phyloP scores from a whole-genome alignment of 1,140 invertebrate genomes.

The Paramacrobiotus metropolitanus region DNA sequence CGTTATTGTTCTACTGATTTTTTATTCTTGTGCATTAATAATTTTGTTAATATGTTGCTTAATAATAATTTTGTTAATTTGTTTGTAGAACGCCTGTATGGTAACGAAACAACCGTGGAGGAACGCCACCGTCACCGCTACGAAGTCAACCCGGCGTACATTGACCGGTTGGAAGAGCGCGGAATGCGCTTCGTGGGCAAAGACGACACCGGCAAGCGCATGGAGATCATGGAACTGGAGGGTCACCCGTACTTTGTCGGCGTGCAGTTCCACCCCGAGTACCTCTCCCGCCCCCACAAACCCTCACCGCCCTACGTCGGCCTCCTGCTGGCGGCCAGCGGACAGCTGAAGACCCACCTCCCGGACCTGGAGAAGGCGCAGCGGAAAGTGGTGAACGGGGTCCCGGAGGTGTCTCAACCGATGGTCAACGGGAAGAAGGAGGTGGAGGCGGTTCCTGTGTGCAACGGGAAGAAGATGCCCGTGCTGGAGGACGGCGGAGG shows the following conservation, averaged over 20 bases:
- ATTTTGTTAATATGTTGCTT: slow-evolving; percentile 7
- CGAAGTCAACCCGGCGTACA: slow-evolving; percentile 73
- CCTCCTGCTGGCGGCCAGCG: slow-evolving; percentile 58
- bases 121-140: slow-evolving; percentile 86
- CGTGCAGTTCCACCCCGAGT: slow-evolving; percentile 94
- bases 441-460: too few relatives aligned
- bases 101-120: slow-evolving; percentile 52
- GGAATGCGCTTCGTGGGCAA: slow-evolving; percentile 76
- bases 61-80: not conserved
- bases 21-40: too few relatives aligned
- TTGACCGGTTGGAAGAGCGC: slow-evolving; percentile 44
- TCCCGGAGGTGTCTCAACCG: too few relatives aligned
- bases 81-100: slow-evolving; percentile 50
- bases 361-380: not conserved
- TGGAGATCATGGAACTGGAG: slow-evolving; percentile 52
- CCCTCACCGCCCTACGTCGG: slow-evolving; percentile 89
- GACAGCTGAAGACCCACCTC: slow-evolving; percentile 32
- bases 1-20: not conserved
- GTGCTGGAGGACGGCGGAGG: too few relatives aligned
- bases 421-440: too few relatives aligned
- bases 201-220: slow-evolving; percentile 33
- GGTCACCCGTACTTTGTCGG: slow-evolving; percentile 74
- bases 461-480: too few relatives aligned
- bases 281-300: slow-evolving; percentile 67
- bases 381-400: too few relatives aligned